These are phyloP conservation scores for Galaxias olidus DNA, from an alignment of 2,797 vertebrate genomes.

Conservation along the genomic window DNA sequence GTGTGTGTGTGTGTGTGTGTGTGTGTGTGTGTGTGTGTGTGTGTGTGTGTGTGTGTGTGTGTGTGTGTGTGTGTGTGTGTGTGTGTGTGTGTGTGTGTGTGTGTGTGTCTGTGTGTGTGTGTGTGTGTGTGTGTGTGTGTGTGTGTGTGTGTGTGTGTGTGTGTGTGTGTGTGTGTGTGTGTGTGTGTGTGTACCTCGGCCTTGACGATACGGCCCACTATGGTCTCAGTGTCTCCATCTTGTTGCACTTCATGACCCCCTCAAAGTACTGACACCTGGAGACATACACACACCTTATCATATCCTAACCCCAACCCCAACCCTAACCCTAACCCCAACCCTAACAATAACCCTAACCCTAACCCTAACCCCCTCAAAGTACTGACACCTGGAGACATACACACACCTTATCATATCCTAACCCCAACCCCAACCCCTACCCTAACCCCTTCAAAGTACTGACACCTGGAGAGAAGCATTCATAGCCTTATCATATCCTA, in stretches of 20 bases:
- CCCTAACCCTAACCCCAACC: no score
- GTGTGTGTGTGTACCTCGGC: slow-evolving; percentile 82
- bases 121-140: slow-evolving; percentile 3
- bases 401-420: no score
- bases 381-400: no score
- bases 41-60: not conserved
- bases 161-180: slow-evolving; percentile 3
- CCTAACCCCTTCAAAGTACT: no score
- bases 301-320: no score
- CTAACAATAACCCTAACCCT: no score
- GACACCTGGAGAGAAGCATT: no score
- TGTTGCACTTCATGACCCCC: slow-evolving; percentile 93
- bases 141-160: slow-evolving; percentile 1
- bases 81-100: not conserved
- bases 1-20: no score
- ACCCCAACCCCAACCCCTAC: no score
- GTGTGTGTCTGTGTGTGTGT: not conserved
- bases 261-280: slow-evolving; percentile 89
- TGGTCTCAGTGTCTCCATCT: slow-evolving; percentile 91
- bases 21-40: not conserved
- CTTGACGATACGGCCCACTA: slow-evolving; percentile 94
- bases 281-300: no score
- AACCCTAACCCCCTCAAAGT: no score
- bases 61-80: not conserved
- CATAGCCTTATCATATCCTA: no score